Base-by-base conservation (phyloP, 2,797 vertebrate genomes). In the Falco cherrug region DNA sequence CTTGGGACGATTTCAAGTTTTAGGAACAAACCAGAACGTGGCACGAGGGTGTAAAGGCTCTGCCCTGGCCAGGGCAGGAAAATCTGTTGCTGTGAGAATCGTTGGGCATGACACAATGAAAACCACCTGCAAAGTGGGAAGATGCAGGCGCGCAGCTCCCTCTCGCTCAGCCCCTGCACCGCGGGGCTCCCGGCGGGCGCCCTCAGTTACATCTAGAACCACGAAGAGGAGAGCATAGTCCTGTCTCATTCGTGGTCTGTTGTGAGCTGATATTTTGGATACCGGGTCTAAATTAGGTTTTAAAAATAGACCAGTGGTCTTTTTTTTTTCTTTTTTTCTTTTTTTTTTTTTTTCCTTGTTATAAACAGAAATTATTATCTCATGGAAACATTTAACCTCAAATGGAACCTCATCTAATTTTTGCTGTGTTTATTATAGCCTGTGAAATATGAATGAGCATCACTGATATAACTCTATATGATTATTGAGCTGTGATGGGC, bases 301-400 rank as follows among this genome's bases (percentile, higher is more conserved):
- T 84, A 93, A 96, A 97, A 96, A 94, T 95, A 94, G 92, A 57
- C 25, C 78, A 90, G 39, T 63, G 35, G 65, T 92, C 20, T 51
- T 67, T 28, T 73, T 75, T 54, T 68, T 59, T 29, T 20, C 53
- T 68, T 85, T 74, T 33, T 37, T 57, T 59, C 69, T n/a, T 56
- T 47, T 20, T 6, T 26, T 5, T 15, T 10, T n/a, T 10, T 60
- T 15, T 9, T 14, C 13, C 57, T 84, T 88, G 71, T 91, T 95
- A 93, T 96, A 97, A 97, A 97, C 95, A 97, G 95, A 88, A 96
- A 83, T 93, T 95, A 92, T 96, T 96, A 91, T 94, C 93, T 94
- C 95, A 95, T 94, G 97, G 94, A 97, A 97, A 97, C 82, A 94
- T 94, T 95, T 96, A 93, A 97, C 97, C 96, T 97, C 95, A 93